Percentiles rank a stretch among this genome's conserved stretches.
Conservation (phyloP, 2,888 invertebrate species). For the Cephus spinipes region DNA sequence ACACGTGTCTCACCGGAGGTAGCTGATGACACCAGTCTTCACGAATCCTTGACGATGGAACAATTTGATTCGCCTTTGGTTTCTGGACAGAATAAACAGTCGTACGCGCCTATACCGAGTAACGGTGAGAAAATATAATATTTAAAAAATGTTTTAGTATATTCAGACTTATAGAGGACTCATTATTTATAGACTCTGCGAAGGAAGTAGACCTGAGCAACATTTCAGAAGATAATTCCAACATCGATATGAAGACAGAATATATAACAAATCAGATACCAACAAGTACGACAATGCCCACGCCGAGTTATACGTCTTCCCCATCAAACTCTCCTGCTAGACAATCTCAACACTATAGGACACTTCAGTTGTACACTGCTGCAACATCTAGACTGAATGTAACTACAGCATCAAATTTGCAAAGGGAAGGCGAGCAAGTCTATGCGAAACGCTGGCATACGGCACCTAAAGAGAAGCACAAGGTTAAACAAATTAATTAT, state of each 20-base stretch:
- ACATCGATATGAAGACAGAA: background rate
- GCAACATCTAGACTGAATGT: slow-evolving; percentile 58
- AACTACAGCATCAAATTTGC: slow-evolving; percentile 56
- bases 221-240: background rate
- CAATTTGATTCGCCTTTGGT: slow-evolving; percentile 71
- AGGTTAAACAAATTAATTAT: slow-evolving; percentile 56
- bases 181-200: background rate
- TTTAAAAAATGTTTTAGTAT: background rate
- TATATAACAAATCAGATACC: slow-evolving; percentile 20
- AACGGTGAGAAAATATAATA: slow-evolving; percentile 43
- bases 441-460: slow-evolving; percentile 72
- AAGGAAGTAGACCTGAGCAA: background rate
- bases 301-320: slow-evolving; percentile 52
- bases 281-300: slow-evolving; percentile 20
- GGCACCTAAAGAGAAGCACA: slow-evolving; percentile 72
- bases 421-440: slow-evolving; percentile 64
- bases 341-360: slow-evolving; percentile 58
- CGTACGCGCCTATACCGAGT: slow-evolving; percentile 67
- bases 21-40: slow-evolving; percentile 59
- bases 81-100: slow-evolving; percentile 68
- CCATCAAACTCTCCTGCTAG: slow-evolving; percentile 54
- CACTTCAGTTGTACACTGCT: slow-evolving; percentile 55
- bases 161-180: background rate
- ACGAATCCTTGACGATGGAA: slow-evolving; percentile 65
- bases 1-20: slow-evolving; percentile 54